Evolutionary conservation across 2,888 invertebrate species (phyloP).

Genomic region (Eutolmus rufibarbis): DNA sequence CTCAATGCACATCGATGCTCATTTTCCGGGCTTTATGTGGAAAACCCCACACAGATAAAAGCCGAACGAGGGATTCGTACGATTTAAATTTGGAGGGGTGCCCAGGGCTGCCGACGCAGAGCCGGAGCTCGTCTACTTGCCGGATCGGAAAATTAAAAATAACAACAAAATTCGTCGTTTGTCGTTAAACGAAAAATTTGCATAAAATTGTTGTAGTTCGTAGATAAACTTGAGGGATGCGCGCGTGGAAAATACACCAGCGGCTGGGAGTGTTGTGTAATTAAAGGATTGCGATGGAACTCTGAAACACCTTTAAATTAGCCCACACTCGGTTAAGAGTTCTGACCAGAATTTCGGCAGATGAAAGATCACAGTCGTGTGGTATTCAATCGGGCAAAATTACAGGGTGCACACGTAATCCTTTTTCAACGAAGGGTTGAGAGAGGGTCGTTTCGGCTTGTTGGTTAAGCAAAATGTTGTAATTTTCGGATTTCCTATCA

Average conservation of each 20-base stretch:
- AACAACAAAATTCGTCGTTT: conserved; percentile 45
- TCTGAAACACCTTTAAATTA: conserved; percentile 27
- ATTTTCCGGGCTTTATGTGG: conserved; percentile 27
- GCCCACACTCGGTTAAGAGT: not conserved
- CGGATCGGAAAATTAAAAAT: conserved; percentile 47
- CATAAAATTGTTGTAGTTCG: conserved; percentile 42
- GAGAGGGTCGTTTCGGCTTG: not conserved
- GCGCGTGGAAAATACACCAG: not conserved
- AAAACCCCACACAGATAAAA: conserved; percentile 38
- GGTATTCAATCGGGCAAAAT: conserved; percentile 32
- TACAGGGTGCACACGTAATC: conserved; percentile 45
- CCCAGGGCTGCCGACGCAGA: not conserved
- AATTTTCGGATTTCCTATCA: conserved; percentile 31
- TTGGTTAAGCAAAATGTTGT: conserved; percentile 21
- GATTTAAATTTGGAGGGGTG: conserved; percentile 32
- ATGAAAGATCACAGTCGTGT: not conserved
- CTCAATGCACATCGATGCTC: conserved; percentile 35
- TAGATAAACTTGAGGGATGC: not conserved
- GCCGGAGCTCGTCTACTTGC: conserved; percentile 36
- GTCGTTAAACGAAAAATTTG: conserved; percentile 46
- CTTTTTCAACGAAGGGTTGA: conserved; percentile 35
- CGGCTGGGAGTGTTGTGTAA: not conserved
- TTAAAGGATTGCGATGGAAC: conserved; percentile 33
- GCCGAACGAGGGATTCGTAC: conserved; percentile 37
- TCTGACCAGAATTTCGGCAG: not conserved